Base-by-base conservation (phyloP, 2,888 invertebrate genomes). In the Cremastinae sp. region DNA sequence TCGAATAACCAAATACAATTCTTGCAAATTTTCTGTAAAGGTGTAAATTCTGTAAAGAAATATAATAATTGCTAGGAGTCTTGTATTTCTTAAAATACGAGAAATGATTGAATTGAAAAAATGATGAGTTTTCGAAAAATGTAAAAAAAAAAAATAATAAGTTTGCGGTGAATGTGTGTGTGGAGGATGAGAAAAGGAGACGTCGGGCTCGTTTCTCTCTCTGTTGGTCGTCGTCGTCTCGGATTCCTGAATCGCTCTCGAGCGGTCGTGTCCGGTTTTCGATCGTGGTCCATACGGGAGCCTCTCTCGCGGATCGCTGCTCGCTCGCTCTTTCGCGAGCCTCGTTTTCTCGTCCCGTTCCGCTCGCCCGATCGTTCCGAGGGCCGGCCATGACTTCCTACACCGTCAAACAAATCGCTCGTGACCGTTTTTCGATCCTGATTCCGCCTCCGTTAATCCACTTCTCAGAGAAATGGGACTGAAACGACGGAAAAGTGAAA, bases 201-300 rank as follows among this genome's bases (percentile, higher is more conserved):
- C 69, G 59, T 65, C 61, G 64, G 59, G 14, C 47, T 43, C 68
- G 68, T 51, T 58, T 54, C 56, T 47, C 62, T 54, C 51, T 20
- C 49, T 41, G 14, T 41, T 28, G 49, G 51, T 65, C 47, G 43
- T 69, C 62, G 74, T 74, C 64, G 66, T 68, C 78, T 78, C 72
- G 72, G 71, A 78, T 78, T 78, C 78, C 78, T 75, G 78, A 72
- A 75, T 75, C 75, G 74, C 74, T 71, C 65, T 59, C 65, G 75
- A 68, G 71, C 66, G 58, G 74, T 64, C 72, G 72, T 71, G 71
- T 75, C 78, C 78, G 78, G 78, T 78, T 78, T 78, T 74, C 74
- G 78, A 74, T 71, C 72, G 68, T 45, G 58, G 75, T 71, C 74
- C 71, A 66, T 66, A 64, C 66, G 56, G 64, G 69, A 71, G 71